phyloP scores from a whole-genome alignment of 1,140 invertebrate species.

The Carcinoscorpius rotundicauda region DNA sequence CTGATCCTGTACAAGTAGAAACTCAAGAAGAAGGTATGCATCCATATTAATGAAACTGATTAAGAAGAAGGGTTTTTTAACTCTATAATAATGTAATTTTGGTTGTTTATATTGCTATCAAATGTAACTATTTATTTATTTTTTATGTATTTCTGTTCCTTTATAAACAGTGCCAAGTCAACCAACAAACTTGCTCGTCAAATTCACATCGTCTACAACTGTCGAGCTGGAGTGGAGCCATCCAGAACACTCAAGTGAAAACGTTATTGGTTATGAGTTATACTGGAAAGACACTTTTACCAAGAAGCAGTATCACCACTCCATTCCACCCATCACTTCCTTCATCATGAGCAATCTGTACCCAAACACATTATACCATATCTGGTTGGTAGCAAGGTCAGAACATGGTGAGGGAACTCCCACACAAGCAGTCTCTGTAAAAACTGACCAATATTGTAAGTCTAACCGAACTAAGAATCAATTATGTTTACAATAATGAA shows the following conservation, averaged over 20 bases:
- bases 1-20: conserved; percentile 83
- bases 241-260: conserved; percentile 78
- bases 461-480: not conserved
- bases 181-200: conserved; percentile 61
- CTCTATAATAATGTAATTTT: too few species aligned
- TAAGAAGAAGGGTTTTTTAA: not conserved
- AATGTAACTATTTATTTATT: not conserved
- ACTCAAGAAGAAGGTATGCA: conserved; percentile 75
- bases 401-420: conserved; percentile 84
- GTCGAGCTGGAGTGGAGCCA: conserved; percentile 80
- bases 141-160: conserved; percentile 5
- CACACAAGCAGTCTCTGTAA: conserved; percentile 81
- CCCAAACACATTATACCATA: conserved; percentile 89
- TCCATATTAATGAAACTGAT: not conserved
- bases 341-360: conserved; percentile 78
- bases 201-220: conserved; percentile 57
- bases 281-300: conserved; percentile 96
- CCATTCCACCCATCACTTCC: conserved; percentile 62
- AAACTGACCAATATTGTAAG: conserved; percentile 96
- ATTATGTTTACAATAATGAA: too few species aligned
- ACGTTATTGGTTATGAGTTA: conserved; percentile 86
- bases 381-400: conserved; percentile 86
- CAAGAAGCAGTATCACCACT: conserved; percentile 49
- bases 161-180: conserved; percentile 69
- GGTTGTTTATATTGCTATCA: too few species aligned